A percentile compares a stretch with the other conserved stretches of the same genome.
phyloP scores from a whole-genome alignment of 2,888 invertebrate species.

The Seira sanloemensis region DNA sequence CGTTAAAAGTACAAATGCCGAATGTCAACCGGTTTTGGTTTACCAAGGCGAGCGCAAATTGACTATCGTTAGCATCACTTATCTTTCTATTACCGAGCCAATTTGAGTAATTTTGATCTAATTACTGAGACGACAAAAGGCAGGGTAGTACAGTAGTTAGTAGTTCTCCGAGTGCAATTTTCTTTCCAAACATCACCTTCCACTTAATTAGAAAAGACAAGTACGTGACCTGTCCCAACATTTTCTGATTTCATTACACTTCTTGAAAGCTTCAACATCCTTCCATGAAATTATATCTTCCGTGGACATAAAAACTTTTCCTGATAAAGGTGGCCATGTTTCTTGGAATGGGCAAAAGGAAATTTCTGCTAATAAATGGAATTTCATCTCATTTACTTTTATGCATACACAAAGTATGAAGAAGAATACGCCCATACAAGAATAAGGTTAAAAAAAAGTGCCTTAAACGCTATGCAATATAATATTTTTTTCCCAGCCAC shows the following conservation, averaged over 20 bases:
- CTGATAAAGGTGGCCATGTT: background rate
- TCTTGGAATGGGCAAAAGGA: constrained; percentile 48
- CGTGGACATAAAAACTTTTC: background rate
- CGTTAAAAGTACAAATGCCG: background rate
- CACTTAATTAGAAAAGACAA: constrained; percentile 36
- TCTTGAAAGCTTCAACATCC: background rate
- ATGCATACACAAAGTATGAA: constrained; percentile 11
- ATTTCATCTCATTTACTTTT: constrained; percentile 67
- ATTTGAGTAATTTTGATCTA: constrained; percentile 31
- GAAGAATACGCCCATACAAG: too few relatives aligned
- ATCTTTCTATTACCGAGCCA: constrained; percentile 10
- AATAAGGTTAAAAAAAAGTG: too few relatives aligned
- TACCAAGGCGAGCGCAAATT: background rate
- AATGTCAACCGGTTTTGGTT: background rate
- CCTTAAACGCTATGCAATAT: background rate
- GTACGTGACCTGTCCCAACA: constrained; percentile 55
- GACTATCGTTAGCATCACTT: constrained; percentile 14
- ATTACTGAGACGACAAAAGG: constrained; percentile 23
- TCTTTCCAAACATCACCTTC: too few relatives aligned
- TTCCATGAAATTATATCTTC: constrained; percentile 9
- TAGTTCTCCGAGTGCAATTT: background rate
- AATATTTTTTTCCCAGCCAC: background rate
- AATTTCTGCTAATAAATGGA: constrained; percentile 65
- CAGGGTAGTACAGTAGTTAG: background rate
- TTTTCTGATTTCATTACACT: constrained; percentile 14